Evolutionary conservation across 2,888 invertebrate genomes (phyloP), one percentile per base, ranked within the genome.

Genomic region (Mythimna vitellina): DNA sequence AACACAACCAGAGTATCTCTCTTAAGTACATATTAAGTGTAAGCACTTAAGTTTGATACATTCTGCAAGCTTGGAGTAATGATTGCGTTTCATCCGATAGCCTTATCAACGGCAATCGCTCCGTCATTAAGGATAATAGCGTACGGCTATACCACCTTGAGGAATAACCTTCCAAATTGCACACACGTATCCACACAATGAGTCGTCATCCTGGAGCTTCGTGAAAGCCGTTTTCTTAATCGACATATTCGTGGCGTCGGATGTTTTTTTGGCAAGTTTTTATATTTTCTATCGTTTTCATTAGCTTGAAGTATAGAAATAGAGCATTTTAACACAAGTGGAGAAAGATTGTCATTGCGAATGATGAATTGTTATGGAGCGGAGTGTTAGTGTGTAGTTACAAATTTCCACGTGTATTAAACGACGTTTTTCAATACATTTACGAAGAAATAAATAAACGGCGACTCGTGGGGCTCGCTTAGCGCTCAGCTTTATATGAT

Each of bases 41-140:
- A 60, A 73, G 32, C 70, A 65, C 66, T 83, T 72, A 67, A 46
- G 62, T 35, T 35, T 70, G 84, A 83, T 79, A 67, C 65, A 85
- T 83, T 61, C 68, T 70, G 68, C 67, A 56, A 63, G 82, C 64
- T 78, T 17, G 9, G 66, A 62, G 64, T 85, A 81, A 84, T 74
- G 84, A 81, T 76, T 73, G 70, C 66, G 64, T 72, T 85, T 78
- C 70, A 66, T 69, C 65, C 51, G 76, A 84, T 81, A 83, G 73
- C 71, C 71, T 73, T 85, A 85, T 84, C 80, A 74, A 58, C 38
- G 65, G 67, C 71, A 75, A 83, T 81, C 69, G 62, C 14, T 63
- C 38, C 56, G 65, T 72, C 77, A 73, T 85, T 85, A 81, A 65
- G 58, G 70, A 73, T 85, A 83, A 83, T 82, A 77, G 70, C 70